These are phyloP conservation scores for Nebria ingens DNA, from an alignment of 1,140 invertebrate genomes.

Conservation along the genomic window DNA sequence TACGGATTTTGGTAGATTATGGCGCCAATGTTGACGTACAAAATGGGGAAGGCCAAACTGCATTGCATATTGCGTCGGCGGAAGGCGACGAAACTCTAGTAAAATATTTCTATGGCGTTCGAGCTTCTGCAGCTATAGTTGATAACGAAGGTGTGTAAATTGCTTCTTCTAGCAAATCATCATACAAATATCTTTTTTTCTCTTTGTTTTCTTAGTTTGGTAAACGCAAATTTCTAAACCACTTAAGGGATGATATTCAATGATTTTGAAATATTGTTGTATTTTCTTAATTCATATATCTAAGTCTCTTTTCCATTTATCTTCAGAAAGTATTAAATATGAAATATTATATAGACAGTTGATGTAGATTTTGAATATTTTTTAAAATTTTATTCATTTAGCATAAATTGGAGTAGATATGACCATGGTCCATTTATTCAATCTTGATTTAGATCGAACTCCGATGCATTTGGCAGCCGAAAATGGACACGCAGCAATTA, in stretches of 20 bases:
- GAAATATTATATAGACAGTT: no score
- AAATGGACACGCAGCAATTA: slow-evolving; percentile 88
- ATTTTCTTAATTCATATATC: no score
- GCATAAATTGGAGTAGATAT: background rate
- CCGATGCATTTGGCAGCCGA: slow-evolving; percentile 96
- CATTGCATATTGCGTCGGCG: slow-evolving; percentile 88
- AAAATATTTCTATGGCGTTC: slow-evolving; percentile 89
- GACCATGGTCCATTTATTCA: slow-evolving; percentile 9
- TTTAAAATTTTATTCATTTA: slow-evolving; percentile 2
- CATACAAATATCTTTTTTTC: no score
- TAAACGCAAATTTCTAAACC: background rate
- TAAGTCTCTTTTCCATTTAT: no score
- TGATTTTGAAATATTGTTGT: no score
- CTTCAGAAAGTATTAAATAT: no score
- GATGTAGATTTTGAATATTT: no score
- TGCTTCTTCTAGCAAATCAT: no score
- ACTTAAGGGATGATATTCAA: background rate
- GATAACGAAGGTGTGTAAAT: slow-evolving; percentile 70
- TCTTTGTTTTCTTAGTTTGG: no score
- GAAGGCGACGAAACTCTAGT: slow-evolving; percentile 89
- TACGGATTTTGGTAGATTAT: slow-evolving; percentile 77
- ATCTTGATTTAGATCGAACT: slow-evolving; percentile 64
- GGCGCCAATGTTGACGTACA: slow-evolving; percentile 83
- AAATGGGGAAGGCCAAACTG: slow-evolving; percentile 86
- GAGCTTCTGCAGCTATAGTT: slow-evolving; percentile 84